Evolutionary conservation across 2,797 vertebrate species (phyloP), one percentile per base, ranked within the genome.

Genomic region (Lacerta viridis): DNA sequence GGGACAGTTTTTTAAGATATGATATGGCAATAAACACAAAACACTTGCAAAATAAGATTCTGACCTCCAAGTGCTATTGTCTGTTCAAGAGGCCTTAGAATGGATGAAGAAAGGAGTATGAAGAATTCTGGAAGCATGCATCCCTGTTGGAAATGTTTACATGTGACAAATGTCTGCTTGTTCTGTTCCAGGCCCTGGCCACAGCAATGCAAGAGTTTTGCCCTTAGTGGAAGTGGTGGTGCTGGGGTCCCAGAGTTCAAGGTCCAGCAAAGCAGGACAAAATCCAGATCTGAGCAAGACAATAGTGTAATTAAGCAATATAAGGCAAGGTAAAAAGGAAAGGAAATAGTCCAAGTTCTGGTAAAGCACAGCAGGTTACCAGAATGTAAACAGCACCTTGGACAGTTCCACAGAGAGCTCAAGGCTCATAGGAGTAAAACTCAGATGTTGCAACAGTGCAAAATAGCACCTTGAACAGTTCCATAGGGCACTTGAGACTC

Each of bases 41-140:
- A 80, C 25, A 88, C 25, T 20, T 27, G 81, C n/a, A 87, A 78
- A 66, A 89, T 80, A 84, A 27, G 7, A 33, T n/a, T 61, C 55
- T 82, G 82, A 80, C 68, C 68, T 8, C 71, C 4, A 69, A 43
- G 59, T 87, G 36, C 69, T 75, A 27, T n/a, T 75, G 79, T 8
- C 85, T 20, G 5, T 79, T 29, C 6, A 66, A 87, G 33, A 39
- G 23, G 7, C 3, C 33, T 68, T 76, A 59, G n/a, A 50, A 77
- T 25, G 43, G 17, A 23, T 29, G 23, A 74, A 27, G 27, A 61
- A 18, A 59, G 55, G 55, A 7, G 41, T 9, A 29, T 64, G 39
- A 64, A 78, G 6, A 20, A 75, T 8, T 25, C 20, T 39, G 39
- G 39, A 41, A 41, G 74, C 39, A 75, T 41, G 50, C 50, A 15